A percentile compares a stretch with the other conserved stretches of the same genome.
Evolutionary conservation across 2,797 vertebrate genomes (phyloP).

Genomic region (Parauchenoglanis ngamensis): DNA sequence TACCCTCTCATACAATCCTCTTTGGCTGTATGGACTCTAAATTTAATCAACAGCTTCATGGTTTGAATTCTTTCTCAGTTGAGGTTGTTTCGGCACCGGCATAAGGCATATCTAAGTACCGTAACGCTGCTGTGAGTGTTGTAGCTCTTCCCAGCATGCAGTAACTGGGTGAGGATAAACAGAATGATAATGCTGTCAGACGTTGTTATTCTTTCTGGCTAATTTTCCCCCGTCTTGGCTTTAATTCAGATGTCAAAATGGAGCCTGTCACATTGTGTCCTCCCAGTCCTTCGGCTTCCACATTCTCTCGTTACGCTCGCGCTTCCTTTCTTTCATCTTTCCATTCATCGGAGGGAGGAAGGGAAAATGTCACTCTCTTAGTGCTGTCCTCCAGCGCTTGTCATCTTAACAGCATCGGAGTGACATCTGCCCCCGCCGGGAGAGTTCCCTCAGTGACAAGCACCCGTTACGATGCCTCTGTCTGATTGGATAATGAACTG

Average conservation of each 20-base stretch:
- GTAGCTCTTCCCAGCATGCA: conserved; percentile 47
- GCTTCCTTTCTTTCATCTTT: conserved; percentile 55
- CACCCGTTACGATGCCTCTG: conserved; percentile 54
- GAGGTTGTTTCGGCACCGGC: conserved; percentile 36
- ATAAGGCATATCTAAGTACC: conserved; percentile 38
- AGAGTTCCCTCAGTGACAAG: conserved; percentile 61
- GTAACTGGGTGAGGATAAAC: conserved; percentile 57
- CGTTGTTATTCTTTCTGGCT: conserved; percentile 59
- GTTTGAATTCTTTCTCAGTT: conserved; percentile 33
- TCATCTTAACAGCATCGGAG: conserved; percentile 62
- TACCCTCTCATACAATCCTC: background rate
- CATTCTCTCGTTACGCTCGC: conserved; percentile 53
- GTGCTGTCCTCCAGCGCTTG: conserved; percentile 59
- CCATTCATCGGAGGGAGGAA: conserved; percentile 60
- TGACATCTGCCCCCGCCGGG: conserved; percentile 63
- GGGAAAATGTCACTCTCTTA: conserved; percentile 61
- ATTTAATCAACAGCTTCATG: conserved; percentile 5
- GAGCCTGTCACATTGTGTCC: conserved; percentile 58
- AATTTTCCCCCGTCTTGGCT: conserved; percentile 55
- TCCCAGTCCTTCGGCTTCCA: conserved; percentile 54
- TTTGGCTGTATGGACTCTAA: background rate
- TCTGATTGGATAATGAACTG: conserved; percentile 61
- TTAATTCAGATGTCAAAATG: conserved; percentile 63
- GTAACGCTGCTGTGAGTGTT: conserved; percentile 39
- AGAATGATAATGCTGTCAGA: conserved; percentile 59